Evolutionary conservation across 1,140 invertebrate species (phyloP).

Genomic region (Theocolax elegans): DNA sequence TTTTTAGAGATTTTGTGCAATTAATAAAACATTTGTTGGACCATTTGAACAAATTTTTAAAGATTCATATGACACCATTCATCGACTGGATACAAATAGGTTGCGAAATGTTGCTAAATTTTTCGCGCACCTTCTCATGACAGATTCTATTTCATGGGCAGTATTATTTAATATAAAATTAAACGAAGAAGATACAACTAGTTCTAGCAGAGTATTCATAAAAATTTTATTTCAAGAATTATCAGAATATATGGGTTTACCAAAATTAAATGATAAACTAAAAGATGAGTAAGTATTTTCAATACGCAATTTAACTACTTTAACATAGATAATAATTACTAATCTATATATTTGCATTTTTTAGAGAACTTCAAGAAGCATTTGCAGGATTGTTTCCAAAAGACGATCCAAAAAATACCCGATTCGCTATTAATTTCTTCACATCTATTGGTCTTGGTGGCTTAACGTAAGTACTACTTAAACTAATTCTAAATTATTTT

Average conservation of each 20-base stretch:
- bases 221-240: constrained; percentile 98
- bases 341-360: constrained; percentile 60
- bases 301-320: too few relatives aligned
- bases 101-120: constrained; percentile 98
- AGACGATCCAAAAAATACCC: constrained; percentile 95
- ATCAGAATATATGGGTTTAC: constrained; percentile 94
- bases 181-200: constrained; percentile 98
- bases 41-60: constrained; percentile 96
- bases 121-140: constrained; percentile 95
- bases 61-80: constrained; percentile 94
- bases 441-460: constrained; percentile 98
- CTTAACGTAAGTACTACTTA: constrained; percentile 76
- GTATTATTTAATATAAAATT: constrained; percentile 90
- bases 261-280: constrained; percentile 89
- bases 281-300: constrained; percentile 80
- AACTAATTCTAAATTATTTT: too few relatives aligned
- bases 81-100: constrained; percentile 95
- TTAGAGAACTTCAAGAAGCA: constrained; percentile 83
- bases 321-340: too few relatives aligned
- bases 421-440: constrained; percentile 99
- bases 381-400: constrained; percentile 95
- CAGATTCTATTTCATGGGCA: constrained; percentile 96
- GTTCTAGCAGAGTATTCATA: constrained; percentile 96
- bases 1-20: constrained; percentile 87
- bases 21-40: constrained; percentile 90